Conservation (phyloP, 2,888 invertebrate genomes). For the Lobophora halterata region DNA sequence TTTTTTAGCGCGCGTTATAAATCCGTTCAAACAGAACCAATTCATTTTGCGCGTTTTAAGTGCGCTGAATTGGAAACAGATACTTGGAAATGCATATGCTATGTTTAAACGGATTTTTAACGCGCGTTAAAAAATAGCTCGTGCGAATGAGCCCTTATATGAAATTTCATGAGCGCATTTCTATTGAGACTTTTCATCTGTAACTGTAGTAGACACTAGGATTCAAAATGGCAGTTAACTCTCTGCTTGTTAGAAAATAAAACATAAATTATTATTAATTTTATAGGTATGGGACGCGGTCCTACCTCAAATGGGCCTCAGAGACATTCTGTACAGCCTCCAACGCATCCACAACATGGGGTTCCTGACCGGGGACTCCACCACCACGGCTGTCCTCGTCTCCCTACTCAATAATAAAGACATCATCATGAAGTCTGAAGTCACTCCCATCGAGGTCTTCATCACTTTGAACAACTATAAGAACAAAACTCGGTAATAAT, state of each 20-base stretch:
- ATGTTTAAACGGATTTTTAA: no score
- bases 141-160: no score
- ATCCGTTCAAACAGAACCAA: no score
- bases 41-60: no score
- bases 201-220: no score
- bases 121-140: no score
- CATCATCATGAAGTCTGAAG: slow-evolving; percentile 60
- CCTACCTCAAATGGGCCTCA: slow-evolving; percentile 76
- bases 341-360: slow-evolving; percentile 83
- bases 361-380: slow-evolving; percentile 74
- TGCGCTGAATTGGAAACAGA: no score
- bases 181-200: no score
- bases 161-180: no score
- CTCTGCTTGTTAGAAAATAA: neutral
- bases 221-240: no score
- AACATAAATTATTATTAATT: neutral
- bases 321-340: slow-evolving; percentile 74
- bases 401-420: slow-evolving; percentile 75
- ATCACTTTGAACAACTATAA: slow-evolving; percentile 82
- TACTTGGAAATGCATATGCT: no score
- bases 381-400: slow-evolving; percentile 73
- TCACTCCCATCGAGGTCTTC: slow-evolving; percentile 77
- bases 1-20: no score
- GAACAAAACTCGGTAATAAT: slow-evolving; percentile 81
- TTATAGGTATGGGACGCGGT: slow-evolving; percentile 83